Percentiles rank a stretch among this genome's conserved stretches.
phyloP scores from a whole-genome alignment of 2,797 vertebrate species.

The Characodon lateralis region DNA sequence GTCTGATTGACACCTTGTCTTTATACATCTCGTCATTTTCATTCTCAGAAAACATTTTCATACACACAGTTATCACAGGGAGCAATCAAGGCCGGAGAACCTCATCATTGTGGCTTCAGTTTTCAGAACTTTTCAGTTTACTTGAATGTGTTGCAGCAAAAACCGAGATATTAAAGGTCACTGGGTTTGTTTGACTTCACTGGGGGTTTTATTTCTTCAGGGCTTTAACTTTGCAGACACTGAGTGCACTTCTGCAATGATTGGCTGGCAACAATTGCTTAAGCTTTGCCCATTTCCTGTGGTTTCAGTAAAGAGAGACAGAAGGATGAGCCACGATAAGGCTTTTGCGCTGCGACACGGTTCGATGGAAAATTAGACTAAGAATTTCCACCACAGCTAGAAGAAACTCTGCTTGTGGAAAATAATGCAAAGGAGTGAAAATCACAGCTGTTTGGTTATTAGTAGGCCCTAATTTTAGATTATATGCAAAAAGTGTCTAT shows the following conservation, averaged over 20 bases:
- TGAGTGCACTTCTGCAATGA: constrained; percentile 56
- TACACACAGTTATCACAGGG: not conserved
- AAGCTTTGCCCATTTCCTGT: constrained; percentile 73
- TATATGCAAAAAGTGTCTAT: not conserved
- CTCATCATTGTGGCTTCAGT: constrained; percentile 6
- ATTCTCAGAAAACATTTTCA: constrained; percentile 21
- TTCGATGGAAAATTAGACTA: constrained; percentile 36
- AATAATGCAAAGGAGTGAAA: constrained; percentile 13
- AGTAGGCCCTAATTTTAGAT: not conserved
- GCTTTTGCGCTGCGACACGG: not conserved
- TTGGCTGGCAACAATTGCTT: constrained; percentile 61
- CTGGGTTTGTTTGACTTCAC: constrained; percentile 3
- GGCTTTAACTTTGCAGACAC: constrained; percentile 6
- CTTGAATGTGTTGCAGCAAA: constrained; percentile 18
- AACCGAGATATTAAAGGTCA: not conserved
- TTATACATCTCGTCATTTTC: constrained; percentile 30
- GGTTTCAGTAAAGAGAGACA: constrained; percentile 54
- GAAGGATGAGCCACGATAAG: constrained; percentile 49
- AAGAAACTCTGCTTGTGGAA: not conserved
- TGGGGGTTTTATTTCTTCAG: constrained; percentile 26
- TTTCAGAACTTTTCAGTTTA: not conserved
- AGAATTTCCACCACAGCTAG: constrained; percentile 31
- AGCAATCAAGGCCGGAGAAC: not conserved
- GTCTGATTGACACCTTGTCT: constrained; percentile 40
- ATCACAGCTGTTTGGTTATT: not conserved